Evolutionary conservation across 1,140 invertebrate genomes (phyloP).

Genomic region (Colletes gigas): DNA sequence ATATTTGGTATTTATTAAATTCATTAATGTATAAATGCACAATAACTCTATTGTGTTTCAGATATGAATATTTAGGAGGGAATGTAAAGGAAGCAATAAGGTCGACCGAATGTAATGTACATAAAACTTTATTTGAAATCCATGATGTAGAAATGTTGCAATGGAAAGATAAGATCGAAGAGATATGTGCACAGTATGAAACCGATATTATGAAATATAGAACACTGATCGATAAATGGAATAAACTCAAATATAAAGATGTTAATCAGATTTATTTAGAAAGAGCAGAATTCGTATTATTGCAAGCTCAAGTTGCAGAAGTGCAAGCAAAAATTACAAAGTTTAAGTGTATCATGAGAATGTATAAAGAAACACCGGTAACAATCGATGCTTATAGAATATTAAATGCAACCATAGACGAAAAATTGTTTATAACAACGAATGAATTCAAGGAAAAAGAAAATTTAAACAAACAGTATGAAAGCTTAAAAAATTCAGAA

Average conservation of each 20-base stretch:
- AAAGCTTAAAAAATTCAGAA: slow-evolving; percentile 64
- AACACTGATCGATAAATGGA: slow-evolving; percentile 65
- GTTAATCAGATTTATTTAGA: slow-evolving; percentile 60
- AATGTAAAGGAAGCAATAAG: slow-evolving; percentile 64
- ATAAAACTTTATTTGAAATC: slow-evolving; percentile 52
- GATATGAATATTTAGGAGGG: slow-evolving; percentile 67
- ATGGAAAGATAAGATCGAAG: slow-evolving; percentile 72
- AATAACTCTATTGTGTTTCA: slow-evolving; percentile 45
- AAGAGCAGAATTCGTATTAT: slow-evolving; percentile 60
- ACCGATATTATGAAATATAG: slow-evolving; percentile 54
- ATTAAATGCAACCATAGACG: slow-evolving; percentile 61
- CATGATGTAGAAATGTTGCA: slow-evolving; percentile 55
- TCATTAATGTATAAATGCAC: slow-evolving; percentile 3
- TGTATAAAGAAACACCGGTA: slow-evolving; percentile 72
- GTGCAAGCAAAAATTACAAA: slow-evolving; percentile 69
- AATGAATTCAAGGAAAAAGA: slow-evolving; percentile 66
- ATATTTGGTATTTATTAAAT: slow-evolving; percentile 25
- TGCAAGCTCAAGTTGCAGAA: slow-evolving; percentile 67
- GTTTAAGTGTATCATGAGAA: slow-evolving; percentile 64
- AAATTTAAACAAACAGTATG: slow-evolving; percentile 64
- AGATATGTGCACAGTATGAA: slow-evolving; percentile 65
- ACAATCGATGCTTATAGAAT: slow-evolving; percentile 69
- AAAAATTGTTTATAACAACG: slow-evolving; percentile 55
- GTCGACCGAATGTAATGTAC: slow-evolving; percentile 51
- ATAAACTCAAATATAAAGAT: slow-evolving; percentile 64